Evolutionary conservation across 2,113 vertebrate genomes (phyloP), one percentile per base, ranked within the genome.

Genomic region (Chlorocebus sabaeus): DNA sequence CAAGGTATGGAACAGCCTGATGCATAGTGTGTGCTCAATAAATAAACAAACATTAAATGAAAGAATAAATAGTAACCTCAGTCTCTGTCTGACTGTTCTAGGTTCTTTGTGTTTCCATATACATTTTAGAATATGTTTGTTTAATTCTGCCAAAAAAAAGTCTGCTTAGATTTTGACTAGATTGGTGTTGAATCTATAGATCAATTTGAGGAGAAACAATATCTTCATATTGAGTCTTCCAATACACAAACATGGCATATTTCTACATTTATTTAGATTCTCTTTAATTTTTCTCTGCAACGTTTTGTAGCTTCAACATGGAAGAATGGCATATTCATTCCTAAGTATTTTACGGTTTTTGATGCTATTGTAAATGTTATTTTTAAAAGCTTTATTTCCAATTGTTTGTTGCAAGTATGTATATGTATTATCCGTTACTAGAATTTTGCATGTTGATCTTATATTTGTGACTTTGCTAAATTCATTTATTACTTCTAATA

Each of bases 41-140:
- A 87, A 50, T 40, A 87, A 86, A 67, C 38, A 61, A 55, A 55
- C 52, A 20, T 75, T 93, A 78, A 86, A 93, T 86, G 30, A 38
- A 52, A 78, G 45, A 87, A 93, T 79, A 30, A 87, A 79, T 38
- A 79, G 48, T 57, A n/a, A 87, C 57, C 61, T 68, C 64, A 70
- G 59, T 87, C 50, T 79, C 79, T 87, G 45, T n/a, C 75, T 55
- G 82, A 68, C 48, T 70, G 10, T 70, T 87, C 48, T n/a, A 57
- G 48, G 32, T 79, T 38, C 22, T 87, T 70, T 79, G 38, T 45
- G 67, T 67, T 45, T 70, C 30, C 16, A 57, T 79, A 27, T 80
- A 57, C 52, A 70, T 93, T 93, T 93, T 79, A 87, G 73, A 45
- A 79, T 87, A 79, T 18, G 50, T 57, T 79, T 87, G 43, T 93